Percentiles rank a stretch among this genome's conserved stretches.
Conservation (phyloP, 2,797 vertebrate species). For the Hydrocynus forskahlii region DNA sequence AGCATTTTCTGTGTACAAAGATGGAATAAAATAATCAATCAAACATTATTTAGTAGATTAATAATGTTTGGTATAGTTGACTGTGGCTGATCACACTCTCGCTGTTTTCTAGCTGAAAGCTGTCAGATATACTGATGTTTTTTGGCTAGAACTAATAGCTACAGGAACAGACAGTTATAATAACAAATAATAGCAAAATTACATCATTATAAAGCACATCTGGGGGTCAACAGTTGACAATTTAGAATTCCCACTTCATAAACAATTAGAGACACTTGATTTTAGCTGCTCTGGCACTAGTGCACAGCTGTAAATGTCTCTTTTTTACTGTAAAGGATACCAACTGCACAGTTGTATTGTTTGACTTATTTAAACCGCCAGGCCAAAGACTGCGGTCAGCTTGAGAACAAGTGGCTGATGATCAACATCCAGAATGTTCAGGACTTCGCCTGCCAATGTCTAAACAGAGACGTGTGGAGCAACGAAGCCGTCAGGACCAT, state of each 20-base stretch:
- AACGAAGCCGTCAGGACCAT: no score
- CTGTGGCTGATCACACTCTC: no score
- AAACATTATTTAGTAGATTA: no score
- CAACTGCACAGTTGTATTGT: not conserved
- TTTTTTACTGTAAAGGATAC: not conserved
- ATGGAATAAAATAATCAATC: no score
- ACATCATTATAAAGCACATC: not conserved
- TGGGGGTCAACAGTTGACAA: not conserved
- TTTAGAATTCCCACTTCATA: not conserved
- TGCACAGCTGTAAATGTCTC: not conserved
- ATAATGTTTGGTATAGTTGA: no score
- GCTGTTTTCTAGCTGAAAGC: no score
- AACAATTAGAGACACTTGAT: not conserved
- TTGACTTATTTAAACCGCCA: conserved; percentile 61
- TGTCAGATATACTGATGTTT: no score
- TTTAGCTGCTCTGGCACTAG: not conserved
- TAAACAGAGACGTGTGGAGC: conserved; percentile 55
- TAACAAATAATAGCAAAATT: no score
- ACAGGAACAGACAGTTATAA: no score
- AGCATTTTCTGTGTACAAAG: no score
- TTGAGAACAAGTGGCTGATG: conserved; percentile 99
- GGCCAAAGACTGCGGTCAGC: conserved; percentile 97
- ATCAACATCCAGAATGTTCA: conserved; percentile 99
- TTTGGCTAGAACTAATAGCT: no score
- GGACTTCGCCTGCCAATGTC: conserved; percentile 97